Evolutionary conservation across 1,140 invertebrate species (phyloP).

Genomic region (Drosophila micromelanica): DNA sequence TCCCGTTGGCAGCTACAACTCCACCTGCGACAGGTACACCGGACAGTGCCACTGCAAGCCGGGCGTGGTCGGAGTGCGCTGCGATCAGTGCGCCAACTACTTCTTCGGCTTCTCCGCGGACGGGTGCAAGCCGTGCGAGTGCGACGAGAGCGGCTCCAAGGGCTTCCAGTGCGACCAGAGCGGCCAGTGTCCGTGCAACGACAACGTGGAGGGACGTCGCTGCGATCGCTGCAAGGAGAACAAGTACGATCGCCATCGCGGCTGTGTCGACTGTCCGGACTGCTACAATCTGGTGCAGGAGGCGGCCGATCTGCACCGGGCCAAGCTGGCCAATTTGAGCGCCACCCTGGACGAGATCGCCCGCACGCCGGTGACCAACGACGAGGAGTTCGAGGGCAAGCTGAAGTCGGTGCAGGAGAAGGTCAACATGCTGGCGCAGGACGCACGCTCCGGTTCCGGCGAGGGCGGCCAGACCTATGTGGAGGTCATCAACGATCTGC

Average conservation of each 20-base stretch:
- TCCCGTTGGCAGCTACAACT: conserved; percentile 92
- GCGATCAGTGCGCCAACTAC: conserved; percentile 93
- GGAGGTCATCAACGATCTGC: conserved; percentile 88
- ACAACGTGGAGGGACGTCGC: conserved; percentile 95
- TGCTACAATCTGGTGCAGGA: conserved; percentile 97
- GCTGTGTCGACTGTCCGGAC: conserved; percentile 94
- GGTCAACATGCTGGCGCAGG: conserved; percentile 89
- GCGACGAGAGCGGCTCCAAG: conserved; percentile 94
- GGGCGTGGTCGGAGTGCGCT: conserved; percentile 93
- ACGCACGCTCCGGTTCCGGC: conserved; percentile 88
- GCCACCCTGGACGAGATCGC: conserved; percentile 85
- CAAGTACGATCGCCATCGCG: conserved; percentile 93
- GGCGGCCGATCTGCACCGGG: conserved; percentile 92
- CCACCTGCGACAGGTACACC: conserved; percentile 91
- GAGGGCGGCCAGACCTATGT: conserved; percentile 88
- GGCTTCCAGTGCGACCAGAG: conserved; percentile 92
- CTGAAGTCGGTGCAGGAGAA: conserved; percentile 89
- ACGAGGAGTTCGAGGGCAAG: conserved; percentile 92
- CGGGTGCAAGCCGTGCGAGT: conserved; percentile 94
- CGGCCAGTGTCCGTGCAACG: conserved; percentile 95
- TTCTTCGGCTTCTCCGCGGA: conserved; percentile 95
- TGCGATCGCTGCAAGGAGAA: conserved; percentile 98
- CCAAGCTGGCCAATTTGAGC: conserved; percentile 90
- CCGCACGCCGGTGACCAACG: conserved; percentile 93
- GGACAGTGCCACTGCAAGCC: conserved; percentile 95